phyloP scores from a whole-genome alignment of 2,113 vertebrate species.

The Strix aluco region DNA sequence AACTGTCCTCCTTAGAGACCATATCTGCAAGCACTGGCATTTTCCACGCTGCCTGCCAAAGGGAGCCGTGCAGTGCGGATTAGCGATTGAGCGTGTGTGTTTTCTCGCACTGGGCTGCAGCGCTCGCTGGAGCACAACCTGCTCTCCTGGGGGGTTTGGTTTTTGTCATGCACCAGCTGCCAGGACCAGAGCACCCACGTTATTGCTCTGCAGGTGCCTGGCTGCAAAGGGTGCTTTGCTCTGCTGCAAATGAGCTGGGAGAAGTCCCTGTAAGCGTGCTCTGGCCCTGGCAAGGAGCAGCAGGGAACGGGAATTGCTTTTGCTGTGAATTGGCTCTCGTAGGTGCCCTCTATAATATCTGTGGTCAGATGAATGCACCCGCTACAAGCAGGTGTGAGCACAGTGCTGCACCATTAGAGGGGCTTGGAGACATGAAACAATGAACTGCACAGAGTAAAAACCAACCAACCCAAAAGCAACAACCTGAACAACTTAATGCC shows the following conservation, averaged over 20 bases:
- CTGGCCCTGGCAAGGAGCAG: not conserved
- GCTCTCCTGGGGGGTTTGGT: not conserved
- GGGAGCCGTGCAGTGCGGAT: not conserved
- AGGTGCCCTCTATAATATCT: not conserved
- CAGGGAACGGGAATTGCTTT: not conserved
- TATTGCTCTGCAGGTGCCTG: not conserved
- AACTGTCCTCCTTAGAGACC: conserved; percentile 54
- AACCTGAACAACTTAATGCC: not conserved
- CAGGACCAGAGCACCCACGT: not conserved
- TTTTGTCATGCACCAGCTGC: rapidly evolving
- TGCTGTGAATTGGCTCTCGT: not conserved
- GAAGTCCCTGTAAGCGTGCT: rapidly evolving
- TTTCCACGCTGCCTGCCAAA: conserved; percentile 54
- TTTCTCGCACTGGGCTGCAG: rapidly evolving
- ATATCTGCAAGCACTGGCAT: conserved; percentile 26
- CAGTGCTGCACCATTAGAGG: not conserved
- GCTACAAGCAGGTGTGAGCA: not conserved
- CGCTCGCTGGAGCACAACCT: not conserved
- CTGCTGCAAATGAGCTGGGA: not conserved
- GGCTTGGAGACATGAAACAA: not conserved
- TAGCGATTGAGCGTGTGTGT: not conserved
- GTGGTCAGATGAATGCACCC: not conserved
- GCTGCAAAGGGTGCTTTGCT: not conserved
- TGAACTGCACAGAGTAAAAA: not conserved
- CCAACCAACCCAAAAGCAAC: not conserved